Evolutionary conservation across 2,797 vertebrate species (phyloP), one percentile per base, ranked within the genome.

Genomic region (Adrianichthys oophorus): DNA sequence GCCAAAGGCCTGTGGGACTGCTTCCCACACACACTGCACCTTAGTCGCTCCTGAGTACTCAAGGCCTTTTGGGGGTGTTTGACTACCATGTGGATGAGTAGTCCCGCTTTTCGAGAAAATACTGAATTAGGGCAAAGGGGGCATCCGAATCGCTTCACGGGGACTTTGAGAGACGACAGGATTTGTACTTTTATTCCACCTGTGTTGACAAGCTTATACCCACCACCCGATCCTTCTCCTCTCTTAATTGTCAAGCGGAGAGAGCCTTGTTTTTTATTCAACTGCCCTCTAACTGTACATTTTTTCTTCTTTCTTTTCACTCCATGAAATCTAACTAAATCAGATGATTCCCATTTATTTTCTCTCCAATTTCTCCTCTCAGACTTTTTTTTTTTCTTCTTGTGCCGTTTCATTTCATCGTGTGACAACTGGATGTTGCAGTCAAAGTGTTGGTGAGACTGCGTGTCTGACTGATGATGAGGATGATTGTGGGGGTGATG

Each of bases 341-440:
- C 85, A 74, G 87, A 78, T 68, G 87, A 75, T 58, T 78, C 88
- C 83, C 89, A 88, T 68, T 85, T 84, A 86, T 87, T 89, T 85
- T 78, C 89, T 68, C 83, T 86, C 86, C 87, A 88, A 74, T 90
- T 86, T 86, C 78, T 88, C 86, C 70, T 84, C 80, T 83, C 70
- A 42, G 87, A 91, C 85, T 85, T 91, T 89, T 90, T 91, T 91
- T 93, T 93, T 88, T 91, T 93, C 89, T 92, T 93, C 82, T 91
- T 92, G 52, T 87, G 88, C 21, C 89, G 87, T 67, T 85, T 90
- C 70, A 88, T 75, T 18, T 92, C 91, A 56, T 92, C 86, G 1
- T 91, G 78, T 50, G 83, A 54, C 24, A 75, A 78, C 79, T 90
- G 89, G 86, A 80, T 75, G 79, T 68, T 79, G 79, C 85, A 90